Percentiles rank a stretch among this genome's conserved stretches.
Evolutionary conservation across 2,113 vertebrate species (phyloP).

Genomic region (Tragelaphus buxtoni): DNA sequence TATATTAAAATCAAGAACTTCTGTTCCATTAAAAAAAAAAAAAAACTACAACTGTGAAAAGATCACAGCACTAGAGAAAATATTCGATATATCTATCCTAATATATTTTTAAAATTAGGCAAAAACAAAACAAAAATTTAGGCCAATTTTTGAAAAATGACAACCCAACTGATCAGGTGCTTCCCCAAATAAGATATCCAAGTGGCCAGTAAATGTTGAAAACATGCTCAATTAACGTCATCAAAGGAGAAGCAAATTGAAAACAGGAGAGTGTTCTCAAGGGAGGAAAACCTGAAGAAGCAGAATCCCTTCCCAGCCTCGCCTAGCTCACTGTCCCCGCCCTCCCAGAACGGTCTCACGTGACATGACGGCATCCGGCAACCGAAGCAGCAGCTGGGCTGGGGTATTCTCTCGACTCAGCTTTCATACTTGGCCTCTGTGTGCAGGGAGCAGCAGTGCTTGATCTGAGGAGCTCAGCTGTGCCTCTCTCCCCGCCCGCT

Average conservation of each 20-base stretch:
- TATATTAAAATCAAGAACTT: neutral
- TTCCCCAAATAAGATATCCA: neutral
- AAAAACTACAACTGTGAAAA: neutral
- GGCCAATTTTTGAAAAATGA: neutral
- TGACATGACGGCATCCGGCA: rapidly evolving
- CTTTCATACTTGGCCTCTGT: neutral
- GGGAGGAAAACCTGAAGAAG: neutral
- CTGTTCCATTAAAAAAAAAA: neutral
- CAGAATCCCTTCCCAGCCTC: neutral
- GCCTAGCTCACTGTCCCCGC: too few relatives aligned
- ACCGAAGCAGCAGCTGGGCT: too few relatives aligned
- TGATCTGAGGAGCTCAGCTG: neutral
- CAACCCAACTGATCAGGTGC: neutral
- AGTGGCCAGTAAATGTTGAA: neutral
- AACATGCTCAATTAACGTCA: neutral
- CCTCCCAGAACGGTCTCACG: rapidly evolving
- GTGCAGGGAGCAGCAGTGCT: neutral
- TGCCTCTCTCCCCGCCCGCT: neutral
- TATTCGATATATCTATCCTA: neutral
- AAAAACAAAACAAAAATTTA: neutral
- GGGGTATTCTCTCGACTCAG: neutral
- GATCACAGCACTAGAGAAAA: neutral
- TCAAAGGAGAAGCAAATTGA: neutral
- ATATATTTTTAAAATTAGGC: neutral
- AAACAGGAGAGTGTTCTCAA: neutral